These are phyloP conservation scores for Petrocephalus microphthalmus DNA, from an alignment of 2,113 vertebrate species.

Conservation along the genomic window DNA sequence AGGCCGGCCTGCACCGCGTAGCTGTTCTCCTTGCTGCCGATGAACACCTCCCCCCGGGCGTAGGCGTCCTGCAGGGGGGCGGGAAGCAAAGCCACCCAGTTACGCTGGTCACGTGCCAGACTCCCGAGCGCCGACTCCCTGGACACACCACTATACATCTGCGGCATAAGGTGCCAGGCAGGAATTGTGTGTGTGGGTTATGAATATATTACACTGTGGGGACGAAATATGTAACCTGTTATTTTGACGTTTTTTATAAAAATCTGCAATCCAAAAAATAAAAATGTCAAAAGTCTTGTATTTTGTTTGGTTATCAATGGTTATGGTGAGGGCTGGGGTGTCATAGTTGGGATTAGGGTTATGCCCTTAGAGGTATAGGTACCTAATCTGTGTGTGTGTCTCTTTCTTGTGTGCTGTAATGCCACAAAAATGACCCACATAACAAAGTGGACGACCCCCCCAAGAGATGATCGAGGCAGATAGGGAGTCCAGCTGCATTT, in stretches of 20 bases:
- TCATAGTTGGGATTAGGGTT: too few relatives aligned
- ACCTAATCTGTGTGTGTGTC: too few relatives aligned
- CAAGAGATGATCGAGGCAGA: background rate
- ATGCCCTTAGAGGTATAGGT: too few relatives aligned
- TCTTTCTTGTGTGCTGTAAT: background rate
- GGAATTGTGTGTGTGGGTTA: too few relatives aligned
- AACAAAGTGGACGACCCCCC: background rate
- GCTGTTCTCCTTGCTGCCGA: slow-evolving; percentile 90
- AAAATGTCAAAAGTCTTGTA: too few relatives aligned
- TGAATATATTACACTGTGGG: too few relatives aligned
- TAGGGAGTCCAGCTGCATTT: background rate
- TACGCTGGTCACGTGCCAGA: background rate
- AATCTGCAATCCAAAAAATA: too few relatives aligned
- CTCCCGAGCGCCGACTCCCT: background rate
- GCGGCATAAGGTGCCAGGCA: too few relatives aligned
- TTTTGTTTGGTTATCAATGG: too few relatives aligned
- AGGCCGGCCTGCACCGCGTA: slow-evolving; percentile 84
- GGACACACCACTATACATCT: background rate
- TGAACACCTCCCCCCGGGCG: slow-evolving; percentile 91
- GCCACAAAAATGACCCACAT: background rate
- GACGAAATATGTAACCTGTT: too few relatives aligned
- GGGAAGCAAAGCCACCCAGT: background rate
- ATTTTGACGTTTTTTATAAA: too few relatives aligned
- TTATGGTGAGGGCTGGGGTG: too few relatives aligned
- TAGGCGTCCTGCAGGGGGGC: slow-evolving; percentile 77